Evolutionary conservation across 2,797 vertebrate genomes (phyloP).

Genomic region (Momotus momota): DNA sequence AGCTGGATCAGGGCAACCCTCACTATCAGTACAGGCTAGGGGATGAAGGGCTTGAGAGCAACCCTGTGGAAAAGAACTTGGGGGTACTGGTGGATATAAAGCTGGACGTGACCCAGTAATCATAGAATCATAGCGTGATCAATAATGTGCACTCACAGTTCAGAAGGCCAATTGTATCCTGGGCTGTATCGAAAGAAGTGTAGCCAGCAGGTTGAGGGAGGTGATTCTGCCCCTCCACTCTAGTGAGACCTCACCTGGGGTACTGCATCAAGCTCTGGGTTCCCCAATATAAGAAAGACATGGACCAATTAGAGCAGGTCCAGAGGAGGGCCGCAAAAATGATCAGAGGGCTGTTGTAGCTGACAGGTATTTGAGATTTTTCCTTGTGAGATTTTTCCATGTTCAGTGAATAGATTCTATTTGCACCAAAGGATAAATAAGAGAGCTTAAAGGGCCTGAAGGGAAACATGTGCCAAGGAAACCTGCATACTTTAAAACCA

Average conservation of each 20-base stretch:
- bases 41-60: neutral
- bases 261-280: neutral
- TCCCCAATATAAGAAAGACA: neutral
- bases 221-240: neutral
- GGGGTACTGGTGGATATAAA: neutral
- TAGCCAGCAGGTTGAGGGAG: accelerated
- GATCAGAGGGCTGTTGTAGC: neutral
- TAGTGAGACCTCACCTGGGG: neutral
- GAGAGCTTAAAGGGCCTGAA: neutral
- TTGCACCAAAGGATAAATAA: neutral
- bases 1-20: neutral
- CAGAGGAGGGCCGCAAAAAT: neutral
- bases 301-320: neutral
- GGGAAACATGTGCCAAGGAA: neutral
- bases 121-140: too few species aligned
- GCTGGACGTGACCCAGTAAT: neutral
- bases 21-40: neutral
- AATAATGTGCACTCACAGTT: neutral
- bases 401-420: neutral
- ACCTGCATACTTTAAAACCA: neutral
- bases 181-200: accelerated
- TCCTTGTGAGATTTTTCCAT: neutral
- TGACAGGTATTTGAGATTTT: neutral
- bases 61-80: neutral
- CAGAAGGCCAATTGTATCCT: neutral